phyloP scores from a whole-genome alignment of 2,113 vertebrate genomes.

The Ictidomys tridecemlineatus region DNA sequence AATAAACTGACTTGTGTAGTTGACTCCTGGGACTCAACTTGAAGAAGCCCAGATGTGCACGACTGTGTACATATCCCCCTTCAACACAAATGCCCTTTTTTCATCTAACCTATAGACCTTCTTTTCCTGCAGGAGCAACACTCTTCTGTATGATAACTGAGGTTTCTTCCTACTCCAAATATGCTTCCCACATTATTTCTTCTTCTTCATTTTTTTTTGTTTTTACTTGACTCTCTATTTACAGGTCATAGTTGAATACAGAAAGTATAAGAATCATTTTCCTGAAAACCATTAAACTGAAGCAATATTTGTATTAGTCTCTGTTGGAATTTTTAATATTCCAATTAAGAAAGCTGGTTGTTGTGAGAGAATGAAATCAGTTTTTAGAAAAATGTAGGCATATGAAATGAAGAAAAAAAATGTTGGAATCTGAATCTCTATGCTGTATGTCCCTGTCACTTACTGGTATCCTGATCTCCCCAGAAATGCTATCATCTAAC shows the following conservation, averaged over 20 bases:
- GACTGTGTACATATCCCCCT: neutral
- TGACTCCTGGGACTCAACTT: neutral
- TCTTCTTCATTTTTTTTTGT: neutral
- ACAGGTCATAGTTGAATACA: neutral
- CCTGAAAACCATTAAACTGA: neutral
- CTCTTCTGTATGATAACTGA: neutral
- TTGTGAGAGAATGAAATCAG: neutral
- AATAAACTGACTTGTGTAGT: neutral
- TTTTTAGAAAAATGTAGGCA: neutral
- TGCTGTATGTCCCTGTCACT: neutral
- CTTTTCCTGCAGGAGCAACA: neutral
- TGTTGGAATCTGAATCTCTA: neutral
- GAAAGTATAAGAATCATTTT: neutral
- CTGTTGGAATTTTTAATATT: neutral
- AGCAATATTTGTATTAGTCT: neutral
- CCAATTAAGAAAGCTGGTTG: neutral
- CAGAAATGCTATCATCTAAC: neutral
- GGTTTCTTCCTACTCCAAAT: neutral
- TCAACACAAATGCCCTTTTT: neutral
- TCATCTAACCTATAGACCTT: neutral
- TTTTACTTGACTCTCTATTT: neutral
- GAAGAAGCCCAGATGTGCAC: rapidly evolving
- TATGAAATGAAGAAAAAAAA: neutral
- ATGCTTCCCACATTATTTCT: neutral
- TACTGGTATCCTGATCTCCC: neutral